Evolutionary conservation across 2,888 invertebrate genomes (phyloP), one percentile per base, ranked within the genome.

Genomic region (Neoaliturus tenellus): DNA sequence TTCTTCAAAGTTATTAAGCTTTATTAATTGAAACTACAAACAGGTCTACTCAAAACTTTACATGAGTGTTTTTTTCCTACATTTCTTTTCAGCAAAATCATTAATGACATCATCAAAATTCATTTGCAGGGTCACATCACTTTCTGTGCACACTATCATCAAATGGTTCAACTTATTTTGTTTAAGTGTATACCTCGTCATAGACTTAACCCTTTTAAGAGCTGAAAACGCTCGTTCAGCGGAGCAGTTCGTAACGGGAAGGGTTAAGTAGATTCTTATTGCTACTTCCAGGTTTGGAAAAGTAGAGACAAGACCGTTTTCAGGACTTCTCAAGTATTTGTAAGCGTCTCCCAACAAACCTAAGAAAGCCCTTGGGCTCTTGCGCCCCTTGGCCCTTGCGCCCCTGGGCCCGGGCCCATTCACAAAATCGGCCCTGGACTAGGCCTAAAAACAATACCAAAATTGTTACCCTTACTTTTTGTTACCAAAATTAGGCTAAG

Each of bases 211-310:
- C 51, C 51, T 51, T 51, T 51, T 51, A 23, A 51, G 51, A 51
- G 51, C 51, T 51, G 51, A 51, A 51, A 51, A 20, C 51, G 20
- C 51, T 51, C 20, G 51, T 51, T 51, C 51, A 51, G 51, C 51
- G 20, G 23, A 51, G 51, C 51, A 51, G 14, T 51, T 51, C 51
- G 51, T 51, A n/a, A 51, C 23, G n/a, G 81, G 39, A 12, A 81
- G 20, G n/a, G 81, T 81, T 33, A 81, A n/a, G n/a, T n/a, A n/a
- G 12, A 81, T 81, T 35, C 81, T 81, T 39, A 81, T 67, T n/a
- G 81, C 81, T 44, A 81, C 81, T 81, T 81, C 81, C 58, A 81
- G 81, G 44, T 81, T 67, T 44, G 81, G 81, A 31, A 81, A 81
- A 81, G 81, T 81, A 81, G 39, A 55, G 51, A 48, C 33, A 80